Base-by-base conservation (phyloP, 2,888 invertebrate genomes). In the Rhagonycha fulva region DNA sequence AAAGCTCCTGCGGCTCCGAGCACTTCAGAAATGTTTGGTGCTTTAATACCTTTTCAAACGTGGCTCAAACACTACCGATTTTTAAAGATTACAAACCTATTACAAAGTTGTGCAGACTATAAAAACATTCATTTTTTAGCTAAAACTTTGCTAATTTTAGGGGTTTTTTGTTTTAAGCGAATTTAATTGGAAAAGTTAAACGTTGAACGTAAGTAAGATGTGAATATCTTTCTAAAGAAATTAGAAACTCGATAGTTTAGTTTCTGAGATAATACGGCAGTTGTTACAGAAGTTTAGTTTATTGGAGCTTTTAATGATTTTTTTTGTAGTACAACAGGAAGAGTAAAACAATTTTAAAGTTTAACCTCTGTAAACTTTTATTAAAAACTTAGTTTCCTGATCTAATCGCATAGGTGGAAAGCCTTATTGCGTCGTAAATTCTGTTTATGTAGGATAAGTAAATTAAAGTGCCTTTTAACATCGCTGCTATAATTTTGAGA, bases 171-270 rank as follows among this genome's bases (percentile, higher is more conserved):
- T 66, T 66, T 66, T 66, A 66, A 26, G 63, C 23, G 26, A 66
- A 66, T 66, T 66, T 66, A 66, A 66, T 66, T 66, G 63, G 63
- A 66, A 66, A 66, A 66, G 63, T 66, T 66, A 66, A 66, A 66
- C 63, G 63, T 66, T 66, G 63, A 66, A 66, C 63, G 63, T 66
- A 66, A 66, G 24, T 66, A 66, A 23, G 63, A 66, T 66, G 63
- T 66, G 63, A 66, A 66, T 66, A 66, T 66, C 63, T 66, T 66
- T n/a, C 24, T 66, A 66, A 66, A 66, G 63, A 66, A 24, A 66
- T 66, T 66, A 66, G 63, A 66, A 66, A 66, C 63, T 66, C 63
- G 23, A 66, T 66, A 24, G 63, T 66, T 66, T 66, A 66, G 63
- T 66, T 26, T 12, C 26, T 26, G 24, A 47, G 47, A 47, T 47